Base-by-base conservation (phyloP, 2,888 invertebrate species). In the Tetropium fuscum region DNA sequence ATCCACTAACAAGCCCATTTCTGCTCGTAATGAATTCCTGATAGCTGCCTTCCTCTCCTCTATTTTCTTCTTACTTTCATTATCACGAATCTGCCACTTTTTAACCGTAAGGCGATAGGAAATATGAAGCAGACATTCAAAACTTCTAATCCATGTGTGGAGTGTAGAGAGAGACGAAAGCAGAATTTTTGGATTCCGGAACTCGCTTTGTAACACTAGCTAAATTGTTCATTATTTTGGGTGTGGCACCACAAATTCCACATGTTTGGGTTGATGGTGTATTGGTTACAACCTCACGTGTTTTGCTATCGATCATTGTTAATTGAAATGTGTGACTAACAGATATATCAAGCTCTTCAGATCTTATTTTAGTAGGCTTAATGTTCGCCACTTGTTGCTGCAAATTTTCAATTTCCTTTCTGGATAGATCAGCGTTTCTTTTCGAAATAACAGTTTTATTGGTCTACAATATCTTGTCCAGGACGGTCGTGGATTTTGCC, bases 1-100 rank as follows among this genome's bases (percentile, higher is more conserved):
- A 22, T 70, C 71, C 2, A 68, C 61, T 5, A 66, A 48, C 15
- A 70, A 47, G 5, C 64, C 64, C 36, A 67, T 53, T 57, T 68
- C 30, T n/a, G 8, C 2, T 43, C 49, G 53, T 27, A 63, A 59
- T 30, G 18, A 15, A 11, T 48, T 22, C 41, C 49, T 48, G 55
- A 57, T 63, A 1, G 19, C 2, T 15, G 38, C 45, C 36, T 64
- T 58, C 10, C 25, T 13, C 15, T 13, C 25, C 8, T 22, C 18
- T 1, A 49, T 15, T 8, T 20, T 18, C 40, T 2, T 11, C 22
- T 54, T 54, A 6, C 47, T 48, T 32, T 10, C 36, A 20, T 58
- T 53, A 11, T 6, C 27, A 27, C 32, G 15, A 7, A 58, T 25
- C 10, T 30, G n/a, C 54, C 54, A 53, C 30, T 58, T 58, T 36